Conservation (phyloP, 2,797 vertebrate genomes). For the Yasuhikotakia modesta region DNA sequence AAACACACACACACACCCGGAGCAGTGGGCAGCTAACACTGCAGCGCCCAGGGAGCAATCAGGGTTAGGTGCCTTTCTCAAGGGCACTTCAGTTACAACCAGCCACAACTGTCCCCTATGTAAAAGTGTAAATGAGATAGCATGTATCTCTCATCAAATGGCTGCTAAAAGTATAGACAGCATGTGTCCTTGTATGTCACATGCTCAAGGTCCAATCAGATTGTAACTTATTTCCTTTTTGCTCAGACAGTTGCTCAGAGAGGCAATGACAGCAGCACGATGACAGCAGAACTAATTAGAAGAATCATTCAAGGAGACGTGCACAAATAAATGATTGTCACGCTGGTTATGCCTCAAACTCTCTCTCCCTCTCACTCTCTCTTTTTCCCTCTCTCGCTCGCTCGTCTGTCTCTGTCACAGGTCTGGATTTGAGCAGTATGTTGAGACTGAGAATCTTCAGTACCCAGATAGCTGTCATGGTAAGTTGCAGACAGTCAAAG, state of each 20-base stretch:
- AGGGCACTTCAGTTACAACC: no score
- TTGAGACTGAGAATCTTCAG: constrained; percentile 73
- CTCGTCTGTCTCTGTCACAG: constrained; percentile 65
- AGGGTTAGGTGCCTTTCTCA: no score
- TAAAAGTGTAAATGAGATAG: background rate
- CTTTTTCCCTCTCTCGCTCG: constrained; percentile 46
- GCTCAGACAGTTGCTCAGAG: constrained; percentile 50
- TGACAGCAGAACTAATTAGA: constrained; percentile 59
- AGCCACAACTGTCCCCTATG: no score
- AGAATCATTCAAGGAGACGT: constrained; percentile 51
- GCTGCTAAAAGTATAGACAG: background rate
- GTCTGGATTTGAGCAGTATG: constrained; percentile 80
- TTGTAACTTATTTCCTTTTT: constrained; percentile 48
- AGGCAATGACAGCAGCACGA: constrained; percentile 50
- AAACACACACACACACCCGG: no score
- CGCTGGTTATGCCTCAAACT: constrained; percentile 42
- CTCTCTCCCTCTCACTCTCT: constrained; percentile 54
- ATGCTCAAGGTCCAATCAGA: constrained; percentile 23
- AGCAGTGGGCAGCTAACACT: no score
- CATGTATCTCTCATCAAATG: background rate
- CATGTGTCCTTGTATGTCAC: constrained; percentile 26
- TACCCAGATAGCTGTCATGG: constrained; percentile 82
- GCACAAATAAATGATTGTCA: constrained; percentile 58
- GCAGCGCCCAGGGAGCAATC: no score
- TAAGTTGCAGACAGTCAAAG: constrained; percentile 64